phyloP scores from a whole-genome alignment of 2,888 invertebrate genomes.

The Protonemura montana region DNA sequence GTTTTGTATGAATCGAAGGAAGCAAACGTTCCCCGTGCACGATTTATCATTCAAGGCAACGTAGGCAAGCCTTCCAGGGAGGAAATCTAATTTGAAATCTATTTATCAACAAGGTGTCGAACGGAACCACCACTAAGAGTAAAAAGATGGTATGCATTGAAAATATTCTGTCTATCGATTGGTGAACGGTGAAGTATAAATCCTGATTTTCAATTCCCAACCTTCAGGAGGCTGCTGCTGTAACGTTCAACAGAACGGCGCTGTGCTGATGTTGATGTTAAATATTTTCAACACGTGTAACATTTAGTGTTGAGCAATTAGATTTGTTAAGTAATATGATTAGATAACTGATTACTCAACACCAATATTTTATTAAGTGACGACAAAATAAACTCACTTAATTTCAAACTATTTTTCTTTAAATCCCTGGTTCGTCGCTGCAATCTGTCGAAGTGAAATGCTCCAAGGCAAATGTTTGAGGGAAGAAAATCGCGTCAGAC shows the following conservation, averaged over 20 bases:
- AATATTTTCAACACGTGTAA: neutral
- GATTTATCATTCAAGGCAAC: slow-evolving; percentile 34
- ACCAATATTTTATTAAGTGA: neutral
- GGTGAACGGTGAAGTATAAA: slow-evolving; percentile 31
- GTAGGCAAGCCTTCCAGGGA: slow-evolving; percentile 16
- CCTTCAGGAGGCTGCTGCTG: neutral
- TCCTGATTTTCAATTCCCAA: slow-evolving; percentile 32
- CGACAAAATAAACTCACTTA: slow-evolving; percentile 21
- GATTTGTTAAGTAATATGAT: neutral
- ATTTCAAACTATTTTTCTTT: neutral
- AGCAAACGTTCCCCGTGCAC: neutral
- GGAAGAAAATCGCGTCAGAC: too few relatives aligned
- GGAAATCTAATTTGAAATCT: slow-evolving; percentile 42
- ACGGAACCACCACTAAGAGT: slow-evolving; percentile 29
- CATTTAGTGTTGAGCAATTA: neutral
- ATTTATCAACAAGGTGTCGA: slow-evolving; percentile 42
- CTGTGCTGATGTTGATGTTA: neutral
- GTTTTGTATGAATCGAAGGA: slow-evolving; percentile 12
- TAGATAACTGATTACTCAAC: too few relatives aligned
- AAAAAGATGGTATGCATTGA: slow-evolving; percentile 34
- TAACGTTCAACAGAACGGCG: neutral
- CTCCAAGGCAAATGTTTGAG: too few relatives aligned
- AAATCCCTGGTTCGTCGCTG: too few relatives aligned
- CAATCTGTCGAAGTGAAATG: too few relatives aligned
- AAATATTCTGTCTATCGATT: slow-evolving; percentile 38